Conservation (phyloP, 2,888 invertebrate species). For the Drosophila ustulata region DNA sequence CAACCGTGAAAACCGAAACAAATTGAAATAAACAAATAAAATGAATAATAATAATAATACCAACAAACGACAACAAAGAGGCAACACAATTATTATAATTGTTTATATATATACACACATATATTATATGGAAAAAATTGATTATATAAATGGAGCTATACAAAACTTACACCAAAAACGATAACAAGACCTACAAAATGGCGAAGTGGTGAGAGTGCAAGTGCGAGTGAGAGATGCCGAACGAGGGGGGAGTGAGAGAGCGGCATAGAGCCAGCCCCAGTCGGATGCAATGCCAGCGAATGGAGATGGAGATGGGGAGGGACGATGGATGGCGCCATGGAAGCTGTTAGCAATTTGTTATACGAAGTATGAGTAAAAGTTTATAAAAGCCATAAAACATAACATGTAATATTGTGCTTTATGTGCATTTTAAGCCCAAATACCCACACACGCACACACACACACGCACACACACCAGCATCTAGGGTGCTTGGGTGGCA, state of each 20-base stretch:
- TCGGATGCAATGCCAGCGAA: not conserved
- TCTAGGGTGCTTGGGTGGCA: constrained; percentile 16
- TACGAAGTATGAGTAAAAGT: constrained; percentile 60
- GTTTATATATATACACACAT: constrained; percentile 77
- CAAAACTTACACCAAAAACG: constrained; percentile 56
- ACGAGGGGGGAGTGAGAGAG: constrained; percentile 17
- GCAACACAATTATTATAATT: constrained; percentile 74
- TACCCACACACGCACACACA: constrained; percentile 25
- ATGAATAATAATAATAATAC: constrained; percentile 5
- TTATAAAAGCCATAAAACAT: constrained; percentile 60
- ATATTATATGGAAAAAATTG: constrained; percentile 70
- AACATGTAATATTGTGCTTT: constrained; percentile 70
- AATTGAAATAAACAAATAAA: constrained; percentile 34
- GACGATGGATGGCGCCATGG: constrained; percentile 5
- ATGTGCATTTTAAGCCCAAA: constrained; percentile 72
- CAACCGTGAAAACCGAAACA: constrained; percentile 48
- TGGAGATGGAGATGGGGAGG: not conserved
- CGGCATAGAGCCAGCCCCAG: not conserved
- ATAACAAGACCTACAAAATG: constrained; percentile 51
- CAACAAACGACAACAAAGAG: constrained; percentile 22
- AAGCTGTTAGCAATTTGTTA: constrained; percentile 62
- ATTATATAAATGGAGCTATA: constrained; percentile 77
- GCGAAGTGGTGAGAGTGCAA: not conserved
- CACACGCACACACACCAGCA: constrained; percentile 19
- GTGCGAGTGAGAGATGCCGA: constrained; percentile 3